phyloP scores from a whole-genome alignment of 2,113 vertebrate genomes.

The Epinephelus lanceolatus region DNA sequence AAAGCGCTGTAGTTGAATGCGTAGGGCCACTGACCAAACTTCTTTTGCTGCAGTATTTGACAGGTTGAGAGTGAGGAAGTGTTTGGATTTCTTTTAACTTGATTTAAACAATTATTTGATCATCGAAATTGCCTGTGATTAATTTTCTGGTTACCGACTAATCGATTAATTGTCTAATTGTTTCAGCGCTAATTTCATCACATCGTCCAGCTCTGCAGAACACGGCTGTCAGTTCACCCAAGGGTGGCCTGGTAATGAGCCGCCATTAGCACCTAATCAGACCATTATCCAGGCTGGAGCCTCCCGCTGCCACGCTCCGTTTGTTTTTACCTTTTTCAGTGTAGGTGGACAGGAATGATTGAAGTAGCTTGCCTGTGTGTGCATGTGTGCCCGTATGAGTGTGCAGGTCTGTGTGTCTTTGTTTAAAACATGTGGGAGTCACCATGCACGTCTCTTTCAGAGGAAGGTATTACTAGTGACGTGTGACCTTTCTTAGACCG shows the following conservation, averaged over 20 bases:
- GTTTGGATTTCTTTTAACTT: not conserved
- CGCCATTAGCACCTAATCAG: constrained; percentile 67
- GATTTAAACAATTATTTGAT: not conserved
- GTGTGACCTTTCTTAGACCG: constrained; percentile 67
- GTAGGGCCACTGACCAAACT: no score
- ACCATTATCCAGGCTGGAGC: constrained; percentile 55
- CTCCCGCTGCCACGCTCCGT: not conserved
- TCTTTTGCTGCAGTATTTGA: no score
- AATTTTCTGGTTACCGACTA: constrained; percentile 17
- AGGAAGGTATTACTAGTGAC: constrained; percentile 58
- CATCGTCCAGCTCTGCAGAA: constrained; percentile 19
- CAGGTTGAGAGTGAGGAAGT: no score
- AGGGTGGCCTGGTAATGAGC: constrained; percentile 60
- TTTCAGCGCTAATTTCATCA: constrained; percentile 54
- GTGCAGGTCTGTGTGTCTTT: constrained; percentile 22
- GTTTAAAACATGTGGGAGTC: constrained; percentile 28
- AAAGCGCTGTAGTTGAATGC: no score
- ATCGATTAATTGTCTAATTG: constrained; percentile 52
- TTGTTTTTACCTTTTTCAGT: constrained; percentile 49
- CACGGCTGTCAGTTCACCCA: constrained; percentile 37
- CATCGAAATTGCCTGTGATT: constrained; percentile 1
- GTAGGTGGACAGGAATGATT: constrained; percentile 48
- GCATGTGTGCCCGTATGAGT: constrained; percentile 14
- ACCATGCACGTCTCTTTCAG: constrained; percentile 18
- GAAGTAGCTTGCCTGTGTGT: not conserved